phyloP scores from a whole-genome alignment of 2,113 vertebrate species.

The Sus scrofa region T2T-Sscrofa CM000819.6:40713001-40713500 shows the following conservation, averaged over 20 bases:
- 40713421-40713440: slow-evolving; percentile 90
- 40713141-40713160: slow-evolving; percentile 99
- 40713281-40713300: slow-evolving; percentile 96
- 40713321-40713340: slow-evolving; percentile 99
- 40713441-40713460: slow-evolving; percentile 88
- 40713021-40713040: slow-evolving; percentile 95
- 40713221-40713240: slow-evolving; percentile 95
- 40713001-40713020: slow-evolving; percentile 99
- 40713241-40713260: slow-evolving; percentile 94
- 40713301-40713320: slow-evolving; percentile 94
- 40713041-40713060: slow-evolving; percentile 94
- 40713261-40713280: slow-evolving; percentile 93
- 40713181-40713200: slow-evolving; percentile 99
- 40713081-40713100: slow-evolving; percentile 98
- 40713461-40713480: slow-evolving; percentile 77
- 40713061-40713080: slow-evolving; percentile 95
- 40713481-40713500: slow-evolving; percentile 75
- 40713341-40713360: slow-evolving; percentile 99
- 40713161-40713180: slow-evolving; percentile 99
- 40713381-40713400: slow-evolving; percentile 94
- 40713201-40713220: slow-evolving; percentile 99
- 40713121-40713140: slow-evolving; percentile 96
- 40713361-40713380: slow-evolving; percentile 95
- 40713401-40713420: slow-evolving; percentile 93
- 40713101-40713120: slow-evolving; percentile 95